Base-by-base conservation (phyloP, 1,140 invertebrate genomes). In the Planococcus citri region DNA sequence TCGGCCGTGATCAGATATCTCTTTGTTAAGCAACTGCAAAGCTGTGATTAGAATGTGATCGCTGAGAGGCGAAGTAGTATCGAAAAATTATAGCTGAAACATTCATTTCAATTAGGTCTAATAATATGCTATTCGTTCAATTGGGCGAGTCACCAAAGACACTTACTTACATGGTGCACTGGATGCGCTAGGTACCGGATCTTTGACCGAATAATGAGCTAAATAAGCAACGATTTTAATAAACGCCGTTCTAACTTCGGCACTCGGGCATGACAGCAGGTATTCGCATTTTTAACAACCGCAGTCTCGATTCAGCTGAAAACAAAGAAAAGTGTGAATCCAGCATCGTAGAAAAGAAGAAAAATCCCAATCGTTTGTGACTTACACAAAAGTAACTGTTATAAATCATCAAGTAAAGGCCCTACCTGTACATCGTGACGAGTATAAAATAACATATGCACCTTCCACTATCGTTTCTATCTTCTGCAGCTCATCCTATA, bases 391-490 rank as follows among this genome's bases (percentile, higher is more conserved):
- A 85, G 87, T 74, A 92, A 79, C 77, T 87, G 87, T 76, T 86
- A 86, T 73, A 92, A 79, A 70, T 83, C 82, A 75, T 87, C 87
- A 74, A 85, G 83, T 70, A 91, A 78, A 72, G 81, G 79, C 75
- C 85, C 85, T 69, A 84, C 85, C 77, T 86, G 85, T 57, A 89
- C 85, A 75, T 94, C 90, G 70, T 87, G 83, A 76, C 93, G 83
- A 61, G 95, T 95, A 79, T 98, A 98, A 80, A 98, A 96, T 29
- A 99, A 80, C 86, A 99, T 97, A 76, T 98, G 98, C 0, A 95
- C 96, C 82, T 98, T 98, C 95, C 95, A 98, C 94, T 95, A 98
- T 74, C 94, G 79, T 77, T 98, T 98, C 78, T 98, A 95, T 64
- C 93, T 83, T 71, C 95, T 84, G 74, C 92, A 95, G 74, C 91